Evolutionary conservation across 1,140 invertebrate species (phyloP), one percentile per base, ranked within the genome.

Genomic region (Meloidogyne floridensis): DNA sequence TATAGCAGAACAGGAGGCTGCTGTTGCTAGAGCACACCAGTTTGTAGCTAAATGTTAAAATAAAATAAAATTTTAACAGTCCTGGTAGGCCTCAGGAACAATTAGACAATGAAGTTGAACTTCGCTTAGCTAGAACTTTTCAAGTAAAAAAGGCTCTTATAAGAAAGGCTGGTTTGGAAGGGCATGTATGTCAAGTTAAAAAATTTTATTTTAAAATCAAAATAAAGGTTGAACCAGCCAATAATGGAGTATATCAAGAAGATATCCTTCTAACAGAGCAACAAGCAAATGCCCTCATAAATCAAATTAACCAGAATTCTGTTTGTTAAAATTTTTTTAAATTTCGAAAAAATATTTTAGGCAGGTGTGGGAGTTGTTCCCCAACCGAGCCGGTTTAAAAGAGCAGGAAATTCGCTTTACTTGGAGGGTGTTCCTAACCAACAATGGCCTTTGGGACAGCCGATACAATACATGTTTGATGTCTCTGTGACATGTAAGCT

Each of bases 201-300:
- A 18, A 3, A 5, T 8, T 53, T n/a, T n/a, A 8, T 53, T 56
- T 82, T 72, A 15, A 42, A 42, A 70, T 51, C 8, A 82, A 32
- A 32, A 32, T 32, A 32, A 32, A 32, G 81, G 75, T 85, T 43
- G 85, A 87, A 47, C 80, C 85, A 20, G 79, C 75, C 20, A 82
- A 86, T 72, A 80, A 86, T 71, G 85, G 85, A 3, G 86, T 87
- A 13, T 86, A 88, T 74, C 85, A 87, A 42, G 78, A 86, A 11
- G 85, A 86, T 69, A 81, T 87, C 43, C 69, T 86, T 43, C 51
- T 86, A n/a, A 86, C 85, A 10, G 86, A 87, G 56, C 54, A 78
- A 15, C 85, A 86, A 8, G 51, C 81, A 5, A 69, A 83, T 18
- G 77, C 78, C 2, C 59, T 75, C 2, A 53, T 85, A 20, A 59